Percentiles rank a stretch among this genome's conserved stretches.
Evolutionary conservation across 2,888 invertebrate genomes (phyloP).

Genomic region (Tipula confusa): DNA sequence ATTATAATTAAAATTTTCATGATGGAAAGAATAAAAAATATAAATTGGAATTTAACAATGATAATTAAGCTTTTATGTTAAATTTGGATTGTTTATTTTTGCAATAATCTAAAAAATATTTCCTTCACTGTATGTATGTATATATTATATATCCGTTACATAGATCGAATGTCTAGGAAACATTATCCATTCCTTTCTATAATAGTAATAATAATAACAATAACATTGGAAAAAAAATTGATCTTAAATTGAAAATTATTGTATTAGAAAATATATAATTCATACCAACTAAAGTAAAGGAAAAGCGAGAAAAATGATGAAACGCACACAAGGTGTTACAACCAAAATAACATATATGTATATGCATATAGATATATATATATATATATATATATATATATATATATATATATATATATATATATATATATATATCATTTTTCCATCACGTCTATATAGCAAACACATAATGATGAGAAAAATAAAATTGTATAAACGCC

Average conservation of each 20-base stretch:
- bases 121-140: no score
- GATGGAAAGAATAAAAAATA: no score
- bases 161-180: neutral
- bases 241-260: slow-evolving; percentile 25
- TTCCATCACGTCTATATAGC: neutral
- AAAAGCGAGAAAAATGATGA: neutral
- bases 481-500: neutral
- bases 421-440: neutral
- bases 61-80: no score
- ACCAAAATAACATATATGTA: neutral
- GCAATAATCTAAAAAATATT: no score
- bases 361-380: no score
- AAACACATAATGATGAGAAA: neutral
- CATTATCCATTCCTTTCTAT: neutral
- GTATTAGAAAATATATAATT: neutral
- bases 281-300: neutral
- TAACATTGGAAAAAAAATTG: slow-evolving; percentile 1
- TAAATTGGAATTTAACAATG: no score
- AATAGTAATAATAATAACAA: slow-evolving; percentile 20
- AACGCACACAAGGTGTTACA: slow-evolving; percentile 25
- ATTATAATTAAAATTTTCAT: no score
- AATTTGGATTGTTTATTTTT: no score
- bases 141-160: neutral
- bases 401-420: no score
- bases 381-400: no score